phyloP scores from a whole-genome alignment of 2,888 invertebrate species.

The Stenodera caucasica region DNA sequence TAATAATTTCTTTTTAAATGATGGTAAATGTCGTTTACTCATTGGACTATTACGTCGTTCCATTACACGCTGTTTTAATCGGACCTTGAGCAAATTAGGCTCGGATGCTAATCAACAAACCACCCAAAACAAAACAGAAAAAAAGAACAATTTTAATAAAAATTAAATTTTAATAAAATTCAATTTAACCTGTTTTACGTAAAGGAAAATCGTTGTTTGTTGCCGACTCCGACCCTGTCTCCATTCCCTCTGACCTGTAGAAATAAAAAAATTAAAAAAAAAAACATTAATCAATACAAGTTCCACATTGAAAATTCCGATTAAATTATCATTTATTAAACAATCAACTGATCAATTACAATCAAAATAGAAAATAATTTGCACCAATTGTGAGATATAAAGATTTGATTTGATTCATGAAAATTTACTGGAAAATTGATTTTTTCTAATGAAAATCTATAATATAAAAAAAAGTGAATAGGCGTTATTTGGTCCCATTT shows the following conservation, averaged over 20 bases:
- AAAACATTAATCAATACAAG: not conserved
- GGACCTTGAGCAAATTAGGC: slow-evolving; percentile 93
- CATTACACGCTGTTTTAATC: slow-evolving; percentile 92
- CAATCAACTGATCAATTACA: too few species aligned
- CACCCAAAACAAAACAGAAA: not conserved
- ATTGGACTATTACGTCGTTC: slow-evolving; percentile 93
- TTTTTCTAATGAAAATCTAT: too few species aligned
- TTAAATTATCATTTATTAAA: too few species aligned
- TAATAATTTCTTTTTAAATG: slow-evolving; percentile 71
- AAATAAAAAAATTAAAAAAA: slow-evolving; percentile 20
- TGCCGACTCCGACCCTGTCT: slow-evolving; percentile 62
- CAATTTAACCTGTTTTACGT: slow-evolving; percentile 81
- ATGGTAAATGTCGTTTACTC: slow-evolving; percentile 77
- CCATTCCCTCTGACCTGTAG: slow-evolving; percentile 57
- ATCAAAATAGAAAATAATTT: too few species aligned
- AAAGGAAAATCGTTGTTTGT: slow-evolving; percentile 79
- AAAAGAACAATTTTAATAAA: not conserved
- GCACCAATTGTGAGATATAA: too few species aligned
- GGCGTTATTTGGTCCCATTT: not conserved
- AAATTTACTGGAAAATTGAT: too few species aligned
- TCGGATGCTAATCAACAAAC: slow-evolving; percentile 75
- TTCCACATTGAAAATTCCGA: not conserved
- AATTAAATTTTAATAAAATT: not conserved
- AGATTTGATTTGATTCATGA: too few species aligned
- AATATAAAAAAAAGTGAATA: too few species aligned